Evolutionary conservation across 1,140 invertebrate species (phyloP), one percentile per base, ranked within the genome.

Genomic region (Panonychus citri): DNA sequence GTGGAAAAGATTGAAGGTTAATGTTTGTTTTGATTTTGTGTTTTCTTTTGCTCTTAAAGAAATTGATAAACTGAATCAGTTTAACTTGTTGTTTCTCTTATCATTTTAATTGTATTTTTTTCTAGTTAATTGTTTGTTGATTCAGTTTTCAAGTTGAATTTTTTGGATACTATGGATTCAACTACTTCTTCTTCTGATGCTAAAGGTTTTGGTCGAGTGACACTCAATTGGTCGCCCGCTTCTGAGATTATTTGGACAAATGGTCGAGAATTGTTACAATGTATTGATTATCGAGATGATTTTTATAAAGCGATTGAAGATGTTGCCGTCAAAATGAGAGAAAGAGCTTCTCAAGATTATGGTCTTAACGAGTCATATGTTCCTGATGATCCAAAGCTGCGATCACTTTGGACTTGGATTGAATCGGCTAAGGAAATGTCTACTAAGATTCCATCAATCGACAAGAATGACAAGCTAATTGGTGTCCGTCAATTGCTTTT

Each of bases 241-340:
- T 80, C 78, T 26, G 75, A 78, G 65, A 69, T 85, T 30, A 75
- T 78, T 27, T 84, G 82, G 81, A 81, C 81, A 59, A 75, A 77
- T 64, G 80, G 80, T 3, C 77, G 77, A 24, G 78, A 78, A 62
- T 75, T 75, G 77, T 68, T 76, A 71, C 61, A 71, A 76, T 71
- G 67, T 57, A 70, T 73, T 46, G 73, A 69, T 59, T 73, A 77
- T 61, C 69, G 69, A 56, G 67, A 72, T 64, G 53, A 63, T 13
- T 70, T 76, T 64, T 62, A 64, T 53, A 39, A 58, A 25, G 76
- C 76, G 62, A 69, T 70, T 55, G 69, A 76, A 53, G 84, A 88
- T 70, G 79, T 87, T 62, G 79, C 83, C 7, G 71, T 77, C 50
- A 71, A 75, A 62, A 85, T 85, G 63, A 80, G 78, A 65, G 67